A percentile compares a stretch with the other conserved stretches of the same genome.
Conservation (phyloP, 2,888 invertebrate genomes). For the Disparrhopalites patrizii region DNA sequence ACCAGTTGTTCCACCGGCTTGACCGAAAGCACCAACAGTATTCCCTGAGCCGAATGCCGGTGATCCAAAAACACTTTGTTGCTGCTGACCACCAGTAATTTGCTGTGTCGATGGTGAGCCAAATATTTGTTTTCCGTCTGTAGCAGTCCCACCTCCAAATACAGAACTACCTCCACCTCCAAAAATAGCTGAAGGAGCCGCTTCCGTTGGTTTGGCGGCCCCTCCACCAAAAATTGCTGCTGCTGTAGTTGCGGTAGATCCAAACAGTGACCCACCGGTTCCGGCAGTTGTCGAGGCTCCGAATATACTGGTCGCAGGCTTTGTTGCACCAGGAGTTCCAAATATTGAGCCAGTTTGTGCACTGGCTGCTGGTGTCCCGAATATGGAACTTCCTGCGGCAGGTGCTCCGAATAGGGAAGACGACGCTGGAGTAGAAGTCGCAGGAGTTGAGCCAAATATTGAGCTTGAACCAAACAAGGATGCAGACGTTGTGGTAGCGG, state of each 20-base stretch:
- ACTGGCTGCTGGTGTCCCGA: background rate
- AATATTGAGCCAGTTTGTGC: background rate
- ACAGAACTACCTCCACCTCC: background rate
- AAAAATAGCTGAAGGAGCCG: background rate
- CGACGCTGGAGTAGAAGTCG: background rate
- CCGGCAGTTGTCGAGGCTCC: slow-evolving; percentile 2
- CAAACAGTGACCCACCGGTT: background rate
- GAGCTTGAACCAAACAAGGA: too few species aligned
- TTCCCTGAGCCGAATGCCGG: slow-evolving; percentile 2
- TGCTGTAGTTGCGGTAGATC: background rate
- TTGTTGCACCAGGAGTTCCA: background rate
- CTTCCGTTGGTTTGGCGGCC: background rate
- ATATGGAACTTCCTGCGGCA: background rate
- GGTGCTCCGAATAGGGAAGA: background rate
- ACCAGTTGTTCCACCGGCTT: background rate
- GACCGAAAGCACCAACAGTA: background rate
- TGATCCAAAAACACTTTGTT: slow-evolving; percentile 8
- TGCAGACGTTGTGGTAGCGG: too few species aligned
- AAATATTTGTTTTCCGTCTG: background rate
- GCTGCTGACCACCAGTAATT: background rate
- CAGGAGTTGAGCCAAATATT: too few species aligned
- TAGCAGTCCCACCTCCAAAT: background rate
- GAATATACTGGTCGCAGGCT: background rate
- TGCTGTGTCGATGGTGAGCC: background rate
- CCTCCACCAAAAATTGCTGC: slow-evolving; percentile 1